Base-by-base conservation (phyloP, 1,140 invertebrate species). In the Limonius californicus region DNA sequence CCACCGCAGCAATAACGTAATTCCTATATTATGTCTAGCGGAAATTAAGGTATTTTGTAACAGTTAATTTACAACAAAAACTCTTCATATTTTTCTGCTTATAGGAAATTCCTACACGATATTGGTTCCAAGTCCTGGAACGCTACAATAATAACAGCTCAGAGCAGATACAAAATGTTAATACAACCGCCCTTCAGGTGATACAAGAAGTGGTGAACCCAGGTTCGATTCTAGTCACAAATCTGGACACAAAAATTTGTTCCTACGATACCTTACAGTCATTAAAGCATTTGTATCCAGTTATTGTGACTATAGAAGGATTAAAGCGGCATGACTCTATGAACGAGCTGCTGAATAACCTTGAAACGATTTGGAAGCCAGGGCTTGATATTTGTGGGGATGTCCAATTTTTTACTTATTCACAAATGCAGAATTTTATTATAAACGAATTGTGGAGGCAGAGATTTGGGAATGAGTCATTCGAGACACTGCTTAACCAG, bases 361-460 rank as follows among this genome's bases (percentile, higher is more conserved):
- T 64, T 43, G 78, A 78, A 71, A 80, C 78, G 1, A 81, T 81
- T 57, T 81, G 79, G 80, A 72, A 74, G 56, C 74, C 72, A 23
- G 74, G 72, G 16, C 69, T 77, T 4, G 71, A 74, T 39, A 66
- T 81, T 54, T 81, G 79, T 23, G 77, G 80, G 65, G 78, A 79
- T 57, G 71, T 78, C 59, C 78, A 79, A 72, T 77, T 80, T 59
- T 68, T 75, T 9, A 75, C 74, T 3, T 30, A 35, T 18, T 23
- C 16, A 3, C 43, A 54, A 32, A 54, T 61, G 14, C 14, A 20
- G 12, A 54, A 47, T 32, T 61, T 54, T 14, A 27, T 54, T 16
- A 54, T 42, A 2, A 61, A 47, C 42, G 43, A 20, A 12, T 39
- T 61, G n/a, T 61, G 59, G 59, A 61, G 50, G 18, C 59, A 61